Base-by-base conservation (phyloP, 1,140 invertebrate species). In the Hydropsyche tenuis region DNA sequence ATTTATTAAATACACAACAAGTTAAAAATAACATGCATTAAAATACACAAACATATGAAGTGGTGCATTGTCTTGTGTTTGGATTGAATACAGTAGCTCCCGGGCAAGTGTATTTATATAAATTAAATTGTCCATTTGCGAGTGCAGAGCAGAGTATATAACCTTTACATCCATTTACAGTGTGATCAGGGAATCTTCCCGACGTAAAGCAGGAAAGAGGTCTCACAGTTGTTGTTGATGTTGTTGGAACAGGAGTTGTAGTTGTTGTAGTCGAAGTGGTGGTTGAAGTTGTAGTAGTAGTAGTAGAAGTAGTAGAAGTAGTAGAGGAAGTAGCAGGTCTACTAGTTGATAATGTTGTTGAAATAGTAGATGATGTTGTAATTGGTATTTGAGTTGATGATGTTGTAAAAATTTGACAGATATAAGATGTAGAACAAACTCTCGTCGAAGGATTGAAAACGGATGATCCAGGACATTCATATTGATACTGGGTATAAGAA, bases 31-130 rank as follows among this genome's bases (percentile, higher is more conserved):
- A 9, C 3, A 37, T 37, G 9, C 30, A 37, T 37, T 37, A 4
- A 37, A 37, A 4, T 37, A 37, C 30, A 37, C 30, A 37, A 37
- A 16, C 1, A 43, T 65, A 65, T 22, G 63, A 16, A 9, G 30
- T 65, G 9, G 1, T 43, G 18, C 63, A 65, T 65, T 65, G 14
- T 22, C 5, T 30, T 9, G 30, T 7, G 7, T 43, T 22, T 42
- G 63, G 63, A 65, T 65, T 25, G 16, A 65, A 65, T 18, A 65
- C 27, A 7, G 63, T 42, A 12, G n/a, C 22, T 45, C 30, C 30
- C 9, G 63, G 63, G 43, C 63, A 65, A 4, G 20, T 42, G 16
- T 65, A 65, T 16, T 42, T 42, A 65, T 42, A 43, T 9, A 25
- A 5, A 20, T 22, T 16, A 18, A 42, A 45, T 43, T 16, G 3